These are phyloP conservation scores for Gortyna flavago DNA, from an alignment of 2,888 invertebrate species.

Conservation along the genomic window DNA sequence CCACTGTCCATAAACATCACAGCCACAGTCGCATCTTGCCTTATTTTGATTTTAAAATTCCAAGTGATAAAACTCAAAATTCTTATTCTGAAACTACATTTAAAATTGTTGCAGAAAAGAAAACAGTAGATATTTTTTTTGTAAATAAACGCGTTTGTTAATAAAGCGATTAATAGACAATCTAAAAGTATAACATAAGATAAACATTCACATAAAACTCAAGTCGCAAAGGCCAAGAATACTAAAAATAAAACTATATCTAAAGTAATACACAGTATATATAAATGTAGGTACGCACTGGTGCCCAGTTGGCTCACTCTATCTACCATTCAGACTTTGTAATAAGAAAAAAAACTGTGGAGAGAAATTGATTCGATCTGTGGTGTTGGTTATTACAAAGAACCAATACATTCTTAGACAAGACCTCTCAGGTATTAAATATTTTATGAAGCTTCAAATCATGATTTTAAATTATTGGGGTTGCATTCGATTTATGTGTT, in stretches of 20 bases:
- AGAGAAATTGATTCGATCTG: constrained; percentile 83
- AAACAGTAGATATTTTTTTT: neutral
- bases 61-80: constrained; percentile 37
- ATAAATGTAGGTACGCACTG: constrained; percentile 39
- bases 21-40: constrained; percentile 21
- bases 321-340: constrained; percentile 71
- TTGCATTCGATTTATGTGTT: neutral
- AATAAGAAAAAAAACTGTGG: constrained; percentile 74
- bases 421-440: constrained; percentile 28
- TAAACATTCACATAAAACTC: constrained; percentile 8
- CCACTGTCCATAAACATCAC: constrained; percentile 54
- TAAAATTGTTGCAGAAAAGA: neutral
- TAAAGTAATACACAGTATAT: constrained; percentile 41
- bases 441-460: constrained; percentile 2
- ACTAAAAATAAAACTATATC: constrained; percentile 32
- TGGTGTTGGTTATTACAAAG: constrained; percentile 69
- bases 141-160: neutral
- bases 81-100: constrained; percentile 8
- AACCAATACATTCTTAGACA: constrained; percentile 66
- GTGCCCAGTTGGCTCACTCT: constrained; percentile 73
- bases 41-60: constrained; percentile 38
- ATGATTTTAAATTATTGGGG: neutral
- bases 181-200: constrained; percentile 12
- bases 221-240: constrained; percentile 8
- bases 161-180: constrained; percentile 32